Evolutionary conservation across 2,113 vertebrate species (phyloP), one percentile per base, ranked within the genome.

Genomic region (Nibea albiflora): DNA sequence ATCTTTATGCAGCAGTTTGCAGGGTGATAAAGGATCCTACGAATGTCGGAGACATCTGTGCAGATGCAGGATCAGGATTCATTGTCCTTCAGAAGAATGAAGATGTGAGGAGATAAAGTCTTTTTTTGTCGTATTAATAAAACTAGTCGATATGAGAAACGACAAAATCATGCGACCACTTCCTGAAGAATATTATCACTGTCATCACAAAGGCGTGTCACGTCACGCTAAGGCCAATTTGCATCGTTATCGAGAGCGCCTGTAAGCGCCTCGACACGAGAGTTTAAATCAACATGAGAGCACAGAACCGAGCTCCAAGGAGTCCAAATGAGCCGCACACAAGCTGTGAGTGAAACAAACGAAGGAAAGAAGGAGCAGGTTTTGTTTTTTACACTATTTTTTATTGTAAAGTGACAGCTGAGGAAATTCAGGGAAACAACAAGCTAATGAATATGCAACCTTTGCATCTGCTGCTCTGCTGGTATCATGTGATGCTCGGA

Each of bases 1-100:
- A 73, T 79, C 70, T 64, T 11, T 35, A n/a, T 49, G 24, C 73
- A 24, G 76, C 60, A n/a, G 50, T 14, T 11, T 11, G 26, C 67
- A 44, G 15, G 16, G 15, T 47, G 31, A 46, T 28, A 8, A 26
- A 77, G 53, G 73, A 81, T 39, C 60, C 20, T 5, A 1, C 31
- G 56, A 31, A 56, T 72, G 31, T 66, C 71, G 67, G 4, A 62
- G n/a, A 49, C 39, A 28, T 63, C 26, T 39, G 11, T 24, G 9
- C 2, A 3, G 49, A 28, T 15, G 15, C 17, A 50, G 19, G 46
- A 17, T 39, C 46, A 22, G 8, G 20, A 19, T 8, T 62, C 10
- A 39, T 39, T 62, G 17, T 62, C 28, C 11, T 69, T 35, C 5
- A 64, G 60, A 56, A 28, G 14, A 56, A 46, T n/a, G 20, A 28